Evolutionary conservation across 2,888 invertebrate species (phyloP).

Genomic region (Lomographa bimaculata): DNA sequence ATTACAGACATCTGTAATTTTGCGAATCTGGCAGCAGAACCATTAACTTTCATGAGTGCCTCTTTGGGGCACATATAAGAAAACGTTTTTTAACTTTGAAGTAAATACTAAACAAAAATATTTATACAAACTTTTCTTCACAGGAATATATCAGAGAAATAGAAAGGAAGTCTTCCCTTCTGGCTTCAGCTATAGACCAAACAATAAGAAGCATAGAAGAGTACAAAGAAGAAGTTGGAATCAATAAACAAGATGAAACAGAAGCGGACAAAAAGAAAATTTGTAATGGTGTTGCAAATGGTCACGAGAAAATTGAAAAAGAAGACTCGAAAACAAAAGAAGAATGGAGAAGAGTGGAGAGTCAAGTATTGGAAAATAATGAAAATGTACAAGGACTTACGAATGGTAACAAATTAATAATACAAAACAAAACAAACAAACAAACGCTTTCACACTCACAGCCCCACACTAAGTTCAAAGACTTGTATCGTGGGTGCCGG

Average conservation of each 20-base stretch:
- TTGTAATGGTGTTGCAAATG: conserved; percentile 4
- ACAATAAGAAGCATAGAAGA: conserved; percentile 73
- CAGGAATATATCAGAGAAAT: conserved; percentile 75
- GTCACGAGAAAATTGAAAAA: conserved; percentile 1
- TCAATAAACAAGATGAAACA: conserved; percentile 36
- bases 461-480: too few relatives aligned
- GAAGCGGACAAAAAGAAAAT: conserved; percentile 4
- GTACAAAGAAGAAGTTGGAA: conserved; percentile 71
- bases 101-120: too few relatives aligned
- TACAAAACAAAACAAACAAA: too few relatives aligned
- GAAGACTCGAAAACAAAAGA: too few relatives aligned
- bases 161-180: conserved; percentile 64
- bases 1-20: too few relatives aligned
- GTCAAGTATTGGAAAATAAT: not conserved
- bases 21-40: too few relatives aligned
- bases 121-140: conserved; percentile 8
- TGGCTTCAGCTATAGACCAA: conserved; percentile 71
- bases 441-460: too few relatives aligned
- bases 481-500: too few relatives aligned
- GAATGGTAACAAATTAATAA: too few relatives aligned
- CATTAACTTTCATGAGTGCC: too few relatives aligned
- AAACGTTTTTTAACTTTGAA: too few relatives aligned
- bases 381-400: not conserved
- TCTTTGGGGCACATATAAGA: too few relatives aligned
- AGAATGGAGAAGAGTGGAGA: not conserved